These are phyloP conservation scores for Urophycis tenuis DNA, from an alignment of 2,797 vertebrate genomes.

Conservation along the genomic window DNA sequence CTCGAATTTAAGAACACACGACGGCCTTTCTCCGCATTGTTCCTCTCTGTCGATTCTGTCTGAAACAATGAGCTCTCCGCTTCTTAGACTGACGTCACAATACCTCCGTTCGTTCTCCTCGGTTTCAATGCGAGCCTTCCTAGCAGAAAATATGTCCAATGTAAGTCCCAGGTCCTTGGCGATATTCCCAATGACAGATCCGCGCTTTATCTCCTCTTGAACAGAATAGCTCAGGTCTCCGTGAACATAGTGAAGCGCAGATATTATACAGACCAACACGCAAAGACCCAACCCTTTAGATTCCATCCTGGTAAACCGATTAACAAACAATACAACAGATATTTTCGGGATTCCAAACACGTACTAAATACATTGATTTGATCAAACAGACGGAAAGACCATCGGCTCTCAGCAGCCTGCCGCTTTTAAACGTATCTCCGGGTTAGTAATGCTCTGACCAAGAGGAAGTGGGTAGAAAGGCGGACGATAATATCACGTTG, in stretches of 20 bases:
- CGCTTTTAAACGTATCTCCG: too few relatives aligned
- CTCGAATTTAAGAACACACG: constrained; percentile 64
- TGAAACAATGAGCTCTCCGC: constrained; percentile 43
- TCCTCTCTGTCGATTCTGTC: constrained; percentile 55
- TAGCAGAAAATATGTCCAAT: constrained; percentile 25
- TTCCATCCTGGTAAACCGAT: too few relatives aligned
- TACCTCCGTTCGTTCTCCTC: constrained; percentile 21
- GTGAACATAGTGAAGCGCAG: not conserved
- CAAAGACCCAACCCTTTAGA: not conserved
- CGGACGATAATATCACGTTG: too few relatives aligned
- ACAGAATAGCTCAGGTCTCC: constrained; percentile 41
- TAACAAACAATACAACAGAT: too few relatives aligned
- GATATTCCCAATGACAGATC: constrained; percentile 46
- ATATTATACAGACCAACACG: constrained; percentile 16
- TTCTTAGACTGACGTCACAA: constrained; percentile 42
- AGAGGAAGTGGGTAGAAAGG: too few relatives aligned
- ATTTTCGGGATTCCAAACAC: too few relatives aligned
- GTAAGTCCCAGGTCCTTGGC: constrained; percentile 55
- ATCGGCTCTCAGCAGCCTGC: too few relatives aligned
- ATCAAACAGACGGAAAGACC: too few relatives aligned
- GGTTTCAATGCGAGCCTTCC: constrained; percentile 50
- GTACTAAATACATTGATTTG: too few relatives aligned
- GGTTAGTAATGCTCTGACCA: too few relatives aligned
- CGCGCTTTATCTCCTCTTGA: constrained; percentile 43
- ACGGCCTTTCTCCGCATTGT: constrained; percentile 47